Conservation (phyloP, 2,888 invertebrate species). For the Hecatera dysodea region DNA sequence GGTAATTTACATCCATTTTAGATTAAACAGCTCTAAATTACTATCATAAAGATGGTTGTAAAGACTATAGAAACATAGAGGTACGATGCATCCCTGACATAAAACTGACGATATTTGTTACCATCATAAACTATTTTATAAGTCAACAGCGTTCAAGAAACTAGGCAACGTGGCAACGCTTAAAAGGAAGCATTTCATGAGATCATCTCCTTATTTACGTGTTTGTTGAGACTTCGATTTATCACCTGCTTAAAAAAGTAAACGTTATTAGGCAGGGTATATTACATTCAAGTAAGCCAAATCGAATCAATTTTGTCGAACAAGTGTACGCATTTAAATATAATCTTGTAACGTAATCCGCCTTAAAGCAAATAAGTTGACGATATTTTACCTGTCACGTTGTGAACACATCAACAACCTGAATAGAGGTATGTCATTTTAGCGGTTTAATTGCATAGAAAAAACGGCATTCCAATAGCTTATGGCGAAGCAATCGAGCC, state of each 20-base stretch:
- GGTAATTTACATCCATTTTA: slow-evolving; percentile 69
- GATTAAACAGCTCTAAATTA: slow-evolving; percentile 73
- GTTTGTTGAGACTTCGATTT: slow-evolving; percentile 66
- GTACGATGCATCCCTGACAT: slow-evolving; percentile 73
- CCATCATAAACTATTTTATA: slow-evolving; percentile 80
- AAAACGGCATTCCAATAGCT: slow-evolving; percentile 74
- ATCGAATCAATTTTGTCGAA: slow-evolving; percentile 60
- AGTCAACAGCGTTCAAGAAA: slow-evolving; percentile 69
- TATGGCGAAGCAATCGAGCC: slow-evolving; percentile 71
- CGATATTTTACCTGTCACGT: slow-evolving; percentile 69
- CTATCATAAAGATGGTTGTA: slow-evolving; percentile 69
- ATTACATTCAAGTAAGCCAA: slow-evolving; percentile 49
- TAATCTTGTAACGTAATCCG: slow-evolving; percentile 66
- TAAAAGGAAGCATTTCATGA: slow-evolving; percentile 70
- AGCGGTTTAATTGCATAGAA: slow-evolving; percentile 74
- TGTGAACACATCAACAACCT: slow-evolving; percentile 46
- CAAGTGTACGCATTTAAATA: slow-evolving; percentile 53
- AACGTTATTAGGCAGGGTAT: slow-evolving; percentile 40
- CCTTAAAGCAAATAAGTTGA: slow-evolving; percentile 66
- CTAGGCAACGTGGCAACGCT: slow-evolving; percentile 69
- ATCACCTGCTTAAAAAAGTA: slow-evolving; percentile 59
- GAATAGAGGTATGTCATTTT: slow-evolving; percentile 63
- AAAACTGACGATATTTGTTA: slow-evolving; percentile 80
- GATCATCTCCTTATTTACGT: slow-evolving; percentile 74
- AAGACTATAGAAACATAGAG: slow-evolving; percentile 73